These are phyloP conservation scores for Glaucidium brasilianum DNA, from an alignment of 2,113 vertebrate genomes.

Conservation along the genomic window DNA sequence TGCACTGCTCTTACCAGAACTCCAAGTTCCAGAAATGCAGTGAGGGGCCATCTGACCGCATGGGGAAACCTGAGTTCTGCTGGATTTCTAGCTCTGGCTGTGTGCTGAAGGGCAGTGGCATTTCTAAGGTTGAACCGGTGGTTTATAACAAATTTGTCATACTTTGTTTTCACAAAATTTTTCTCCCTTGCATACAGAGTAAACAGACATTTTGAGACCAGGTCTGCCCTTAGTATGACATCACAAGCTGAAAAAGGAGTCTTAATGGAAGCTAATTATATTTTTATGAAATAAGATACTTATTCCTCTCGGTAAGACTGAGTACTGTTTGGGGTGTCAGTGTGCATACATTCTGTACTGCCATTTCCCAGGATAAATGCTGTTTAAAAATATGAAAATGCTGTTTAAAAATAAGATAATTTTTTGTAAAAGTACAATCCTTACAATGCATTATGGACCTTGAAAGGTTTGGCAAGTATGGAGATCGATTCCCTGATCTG, in stretches of 20 bases:
- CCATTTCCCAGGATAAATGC: neutral
- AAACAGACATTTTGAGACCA: neutral
- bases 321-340: neutral
- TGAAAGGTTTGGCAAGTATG: neutral
- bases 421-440: neutral
- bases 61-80: rapidly evolving
- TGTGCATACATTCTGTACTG: neutral
- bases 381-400: neutral
- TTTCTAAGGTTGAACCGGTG: neutral
- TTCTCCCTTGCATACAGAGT: neutral
- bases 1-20: neutral
- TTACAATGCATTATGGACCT: neutral
- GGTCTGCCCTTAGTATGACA: neutral
- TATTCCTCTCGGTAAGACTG: neutral
- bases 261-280: neutral
- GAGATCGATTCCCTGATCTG: neutral
- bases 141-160: neutral
- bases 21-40: neutral
- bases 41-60: neutral
- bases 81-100: neutral
- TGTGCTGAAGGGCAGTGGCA: neutral
- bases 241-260: neutral
- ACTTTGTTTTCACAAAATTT: neutral
- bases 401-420: neutral
- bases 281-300: neutral